Evolutionary conservation across 2,797 vertebrate species (phyloP), one percentile per base, ranked within the genome.

Genomic region (Apodemus agrarius): DNA sequence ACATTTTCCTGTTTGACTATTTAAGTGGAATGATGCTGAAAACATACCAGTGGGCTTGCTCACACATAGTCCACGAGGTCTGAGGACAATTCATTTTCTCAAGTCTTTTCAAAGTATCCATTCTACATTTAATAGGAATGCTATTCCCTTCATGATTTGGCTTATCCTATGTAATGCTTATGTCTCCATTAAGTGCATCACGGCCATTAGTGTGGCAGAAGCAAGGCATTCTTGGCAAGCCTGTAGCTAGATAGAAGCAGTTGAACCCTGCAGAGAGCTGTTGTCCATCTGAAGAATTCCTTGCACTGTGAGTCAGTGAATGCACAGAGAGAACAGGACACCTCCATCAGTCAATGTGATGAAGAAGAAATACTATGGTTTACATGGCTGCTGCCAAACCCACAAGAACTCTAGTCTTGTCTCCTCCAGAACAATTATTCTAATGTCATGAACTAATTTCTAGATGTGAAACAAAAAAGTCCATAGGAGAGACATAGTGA

Each of bases 381-480:
- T 37, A 4, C n/a, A 59, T 75, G 49, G 57, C 2, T n/a, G 34
- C 1, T n/a, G 6, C 24, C 13, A 6, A 81, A 29, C n/a, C 63
- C 24, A 31, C 81, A 93, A 57, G 19, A 65, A 6, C 0, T 63
- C 40, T 34, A n/a, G 3, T 81, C 54, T 7, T 46, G 6, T 76
- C 34, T 76, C 72, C 40, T 37, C 29, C 79, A 74, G 78, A 95
- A 59, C 1, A 89, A 80, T 43, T 80, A 75, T 91, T n/a, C 46
- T 69, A 86, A 63, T 19, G 31, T 79, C 80, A 80, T 49, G 24
- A 94, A 89, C 90, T 94, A 93, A 95, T 74, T 89, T 88, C 37
- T 31, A 52, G 24, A 24, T 88, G 43, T 29, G 67, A 79, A 92
- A 78, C 52, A 87, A 31, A 67, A 80, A 74, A 31, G 1, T 91